phyloP scores from a whole-genome alignment of 2,888 invertebrate species.

The Sabatieria punctata region DNA sequence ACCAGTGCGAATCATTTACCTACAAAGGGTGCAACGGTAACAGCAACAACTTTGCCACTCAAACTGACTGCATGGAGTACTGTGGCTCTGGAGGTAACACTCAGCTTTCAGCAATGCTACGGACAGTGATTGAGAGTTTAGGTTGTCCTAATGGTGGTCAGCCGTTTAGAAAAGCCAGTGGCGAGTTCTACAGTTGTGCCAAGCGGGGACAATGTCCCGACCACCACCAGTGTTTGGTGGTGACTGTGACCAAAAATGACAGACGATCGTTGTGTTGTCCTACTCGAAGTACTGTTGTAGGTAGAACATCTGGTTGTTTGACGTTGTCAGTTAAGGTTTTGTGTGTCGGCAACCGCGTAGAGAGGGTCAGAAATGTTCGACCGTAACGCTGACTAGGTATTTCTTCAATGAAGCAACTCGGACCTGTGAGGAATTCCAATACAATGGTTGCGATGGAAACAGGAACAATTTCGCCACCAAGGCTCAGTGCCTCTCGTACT shows the following conservation, averaged over 20 bases:
- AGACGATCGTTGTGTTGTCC: conserved; percentile 1
- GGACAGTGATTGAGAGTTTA: too few species aligned
- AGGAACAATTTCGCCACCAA: conserved; percentile 1
- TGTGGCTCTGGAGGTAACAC: background rate
- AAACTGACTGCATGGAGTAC: background rate
- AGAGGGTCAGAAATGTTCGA: background rate
- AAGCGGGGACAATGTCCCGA: background rate
- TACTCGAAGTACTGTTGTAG: conserved; percentile 2
- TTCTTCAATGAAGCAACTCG: background rate
- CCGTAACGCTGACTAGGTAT: background rate
- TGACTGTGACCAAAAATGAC: background rate
- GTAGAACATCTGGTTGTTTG: too few species aligned
- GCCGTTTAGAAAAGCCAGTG: background rate
- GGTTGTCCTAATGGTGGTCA: conserved; percentile 3
- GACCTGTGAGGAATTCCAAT: background rate
- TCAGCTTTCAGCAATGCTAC: too few species aligned
- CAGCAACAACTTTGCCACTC: background rate
- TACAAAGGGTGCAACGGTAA: background rate
- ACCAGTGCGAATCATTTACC: background rate
- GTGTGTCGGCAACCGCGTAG: background rate
- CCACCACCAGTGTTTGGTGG: background rate
- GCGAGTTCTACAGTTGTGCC: background rate
- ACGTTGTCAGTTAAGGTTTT: background rate
- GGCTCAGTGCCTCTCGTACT: background rate
- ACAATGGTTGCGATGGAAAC: conserved; percentile 1